Conservation (phyloP, 2,888 invertebrate genomes). For the Pseudolycoriella hygida region DNA sequence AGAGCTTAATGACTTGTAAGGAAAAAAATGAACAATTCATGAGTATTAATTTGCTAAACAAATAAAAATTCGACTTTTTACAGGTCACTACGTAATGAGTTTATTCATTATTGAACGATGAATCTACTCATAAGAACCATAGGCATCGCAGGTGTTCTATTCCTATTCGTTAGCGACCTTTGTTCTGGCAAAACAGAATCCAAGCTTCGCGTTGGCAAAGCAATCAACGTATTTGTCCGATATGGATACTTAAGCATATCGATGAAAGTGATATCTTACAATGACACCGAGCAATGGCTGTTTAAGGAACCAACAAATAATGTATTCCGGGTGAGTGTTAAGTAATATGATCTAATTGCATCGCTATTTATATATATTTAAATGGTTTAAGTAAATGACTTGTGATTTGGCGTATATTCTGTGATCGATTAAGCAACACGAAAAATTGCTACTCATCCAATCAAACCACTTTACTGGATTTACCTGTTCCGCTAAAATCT, state of each 20-base stretch:
- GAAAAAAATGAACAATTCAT: too few species aligned
- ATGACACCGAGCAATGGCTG: constrained; percentile 59
- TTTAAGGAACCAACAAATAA: constrained; percentile 43
- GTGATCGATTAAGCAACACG: too few species aligned
- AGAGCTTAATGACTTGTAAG: too few species aligned
- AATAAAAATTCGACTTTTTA: too few species aligned
- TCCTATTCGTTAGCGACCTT: constrained; percentile 17
- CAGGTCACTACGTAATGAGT: too few species aligned
- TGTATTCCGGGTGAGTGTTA: constrained; percentile 28
- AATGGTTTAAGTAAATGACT: too few species aligned
- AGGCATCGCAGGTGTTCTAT: constrained; percentile 11
- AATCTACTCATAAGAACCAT: constrained; percentile 3
- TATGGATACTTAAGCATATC: constrained; percentile 69
- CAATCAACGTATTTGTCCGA: constrained; percentile 64
- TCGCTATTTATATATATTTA: too few species aligned
- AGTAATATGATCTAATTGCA: neutral
- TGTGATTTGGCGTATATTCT: neutral
- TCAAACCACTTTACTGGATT: too few species aligned
- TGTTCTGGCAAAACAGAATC: constrained; percentile 23
- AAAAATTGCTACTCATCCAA: too few species aligned
- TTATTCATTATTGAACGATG: neutral
- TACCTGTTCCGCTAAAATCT: too few species aligned
- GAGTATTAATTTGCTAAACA: too few species aligned
- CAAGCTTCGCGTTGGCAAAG: constrained; percentile 51
- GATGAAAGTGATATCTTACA: constrained; percentile 66